phyloP scores from a whole-genome alignment of 1,140 invertebrate species.

The Chymomyza costata region DNA sequence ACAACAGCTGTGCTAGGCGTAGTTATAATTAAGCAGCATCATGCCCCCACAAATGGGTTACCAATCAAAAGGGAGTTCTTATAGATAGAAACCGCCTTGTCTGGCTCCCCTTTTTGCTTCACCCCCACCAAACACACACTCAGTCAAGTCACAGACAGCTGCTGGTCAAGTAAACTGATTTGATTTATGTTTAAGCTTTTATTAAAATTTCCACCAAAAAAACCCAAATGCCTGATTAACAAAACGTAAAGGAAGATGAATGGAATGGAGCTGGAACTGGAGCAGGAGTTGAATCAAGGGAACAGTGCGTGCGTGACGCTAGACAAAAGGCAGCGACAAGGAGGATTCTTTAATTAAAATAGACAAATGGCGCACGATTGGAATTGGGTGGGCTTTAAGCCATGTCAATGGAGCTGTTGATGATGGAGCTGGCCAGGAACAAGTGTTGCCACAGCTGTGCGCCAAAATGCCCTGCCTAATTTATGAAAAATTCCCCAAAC shows the following conservation, averaged over 20 bases:
- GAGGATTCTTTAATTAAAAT: slow-evolving; percentile 63
- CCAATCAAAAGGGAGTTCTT: slow-evolving; percentile 32
- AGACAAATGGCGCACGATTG: slow-evolving; percentile 72
- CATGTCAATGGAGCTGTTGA: background rate
- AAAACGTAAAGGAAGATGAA: slow-evolving; percentile 52
- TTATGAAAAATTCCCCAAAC: slow-evolving; percentile 72
- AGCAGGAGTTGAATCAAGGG: too few species aligned
- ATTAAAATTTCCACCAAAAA: slow-evolving; percentile 51
- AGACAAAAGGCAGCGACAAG: slow-evolving; percentile 28
- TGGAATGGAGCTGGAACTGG: slow-evolving; percentile 33
- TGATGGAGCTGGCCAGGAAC: too few species aligned
- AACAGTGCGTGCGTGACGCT: slow-evolving; percentile 51
- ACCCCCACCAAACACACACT: too few species aligned
- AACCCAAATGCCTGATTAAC: too few species aligned
- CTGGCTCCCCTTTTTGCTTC: too few species aligned
- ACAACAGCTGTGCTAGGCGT: too few species aligned
- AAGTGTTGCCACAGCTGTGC: slow-evolving; percentile 38
- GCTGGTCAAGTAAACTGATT: slow-evolving; percentile 49
- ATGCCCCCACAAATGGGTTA: slow-evolving; percentile 49
- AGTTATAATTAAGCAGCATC: slow-evolving; percentile 55
- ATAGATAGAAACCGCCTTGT: too few species aligned
- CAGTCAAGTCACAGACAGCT: slow-evolving; percentile 43
- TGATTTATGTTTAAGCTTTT: slow-evolving; percentile 64
- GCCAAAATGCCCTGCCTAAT: slow-evolving; percentile 39
- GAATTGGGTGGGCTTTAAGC: slow-evolving; percentile 20